Percentiles rank a stretch among this genome's conserved stretches.
phyloP scores from a whole-genome alignment of 2,113 vertebrate genomes.

The Thunnus thynnus region DNA sequence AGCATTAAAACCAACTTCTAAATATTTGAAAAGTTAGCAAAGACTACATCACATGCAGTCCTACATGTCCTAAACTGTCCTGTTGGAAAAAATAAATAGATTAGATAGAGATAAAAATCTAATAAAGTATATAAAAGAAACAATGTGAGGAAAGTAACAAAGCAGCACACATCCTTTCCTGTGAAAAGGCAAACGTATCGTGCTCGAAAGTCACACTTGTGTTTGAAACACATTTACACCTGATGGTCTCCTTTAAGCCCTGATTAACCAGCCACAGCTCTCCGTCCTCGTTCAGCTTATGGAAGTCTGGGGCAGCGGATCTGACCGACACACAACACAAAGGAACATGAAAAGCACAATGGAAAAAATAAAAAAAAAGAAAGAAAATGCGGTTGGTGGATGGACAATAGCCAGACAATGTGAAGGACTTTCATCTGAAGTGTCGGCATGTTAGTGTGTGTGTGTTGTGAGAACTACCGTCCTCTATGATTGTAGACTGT shows the following conservation, averaged over 20 bases:
- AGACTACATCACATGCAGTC: no score
- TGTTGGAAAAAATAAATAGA: not conserved
- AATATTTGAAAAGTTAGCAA: no score
- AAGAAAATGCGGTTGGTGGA: not conserved
- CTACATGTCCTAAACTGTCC: no score
- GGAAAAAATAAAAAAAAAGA: conserved; percentile 57
- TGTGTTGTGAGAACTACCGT: not conserved
- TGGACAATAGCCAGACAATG: not conserved
- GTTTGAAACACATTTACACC: conserved; percentile 88
- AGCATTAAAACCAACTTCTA: no score
- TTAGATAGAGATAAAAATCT: no score
- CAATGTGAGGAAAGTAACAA: not conserved
- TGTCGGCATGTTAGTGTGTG: not conserved
- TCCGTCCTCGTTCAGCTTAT: conserved; percentile 98
- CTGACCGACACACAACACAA: conserved; percentile 87
- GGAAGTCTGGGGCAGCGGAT: conserved; percentile 92
- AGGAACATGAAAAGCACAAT: conserved; percentile 78
- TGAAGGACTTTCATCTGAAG: not conserved
- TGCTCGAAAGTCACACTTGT: conserved; percentile 62
- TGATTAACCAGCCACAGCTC: conserved; percentile 99
- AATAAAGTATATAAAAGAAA: no score
- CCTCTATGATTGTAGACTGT: not conserved
- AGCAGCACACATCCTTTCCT: conserved; percentile 38
- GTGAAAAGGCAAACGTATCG: conserved; percentile 56
- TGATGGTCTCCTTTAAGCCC: conserved; percentile 99